phyloP scores from a whole-genome alignment of 1,140 invertebrate genomes.

The Probaryconus sp. region DNA sequence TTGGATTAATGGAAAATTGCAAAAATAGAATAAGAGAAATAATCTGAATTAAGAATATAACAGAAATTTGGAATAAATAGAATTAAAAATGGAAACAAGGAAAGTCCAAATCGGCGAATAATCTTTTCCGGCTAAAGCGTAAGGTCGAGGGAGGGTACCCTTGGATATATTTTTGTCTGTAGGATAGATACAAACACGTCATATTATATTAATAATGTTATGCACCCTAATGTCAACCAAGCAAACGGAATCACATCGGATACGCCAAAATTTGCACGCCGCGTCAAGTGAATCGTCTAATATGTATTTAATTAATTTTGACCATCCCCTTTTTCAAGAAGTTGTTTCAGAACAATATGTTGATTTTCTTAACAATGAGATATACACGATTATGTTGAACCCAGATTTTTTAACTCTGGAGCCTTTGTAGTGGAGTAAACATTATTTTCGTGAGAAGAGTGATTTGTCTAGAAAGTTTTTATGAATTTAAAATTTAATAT shows the following conservation, averaged over 20 bases:
- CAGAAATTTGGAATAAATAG: slow-evolving; percentile 16
- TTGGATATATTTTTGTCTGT: slow-evolving; percentile 26
- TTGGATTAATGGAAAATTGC: no score
- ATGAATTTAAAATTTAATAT: not conserved
- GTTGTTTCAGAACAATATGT: not conserved
- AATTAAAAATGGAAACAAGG: slow-evolving; percentile 18
- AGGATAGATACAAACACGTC: slow-evolving; percentile 47
- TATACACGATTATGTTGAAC: not conserved
- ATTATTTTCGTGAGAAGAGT: no score
- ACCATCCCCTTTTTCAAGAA: no score
- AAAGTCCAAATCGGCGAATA: slow-evolving; percentile 55
- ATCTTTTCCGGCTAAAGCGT: slow-evolving; percentile 59
- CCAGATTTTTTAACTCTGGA: no score
- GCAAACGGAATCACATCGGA: slow-evolving; percentile 70
- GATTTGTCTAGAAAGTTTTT: no score
- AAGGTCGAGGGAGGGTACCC: slow-evolving; percentile 32
- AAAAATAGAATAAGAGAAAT: no score
- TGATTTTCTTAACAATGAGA: no score
- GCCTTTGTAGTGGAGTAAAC: no score
- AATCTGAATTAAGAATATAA: no score
- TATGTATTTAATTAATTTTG: slow-evolving; percentile 76
- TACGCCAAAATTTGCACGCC: slow-evolving; percentile 63
- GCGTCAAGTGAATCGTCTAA: slow-evolving; percentile 73
- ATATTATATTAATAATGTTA: slow-evolving; percentile 74
- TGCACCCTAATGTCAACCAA: slow-evolving; percentile 68